Evolutionary conservation across 2,797 vertebrate species (phyloP), one percentile per base, ranked within the genome.

Genomic region (Orestias chungarensis): DNA sequence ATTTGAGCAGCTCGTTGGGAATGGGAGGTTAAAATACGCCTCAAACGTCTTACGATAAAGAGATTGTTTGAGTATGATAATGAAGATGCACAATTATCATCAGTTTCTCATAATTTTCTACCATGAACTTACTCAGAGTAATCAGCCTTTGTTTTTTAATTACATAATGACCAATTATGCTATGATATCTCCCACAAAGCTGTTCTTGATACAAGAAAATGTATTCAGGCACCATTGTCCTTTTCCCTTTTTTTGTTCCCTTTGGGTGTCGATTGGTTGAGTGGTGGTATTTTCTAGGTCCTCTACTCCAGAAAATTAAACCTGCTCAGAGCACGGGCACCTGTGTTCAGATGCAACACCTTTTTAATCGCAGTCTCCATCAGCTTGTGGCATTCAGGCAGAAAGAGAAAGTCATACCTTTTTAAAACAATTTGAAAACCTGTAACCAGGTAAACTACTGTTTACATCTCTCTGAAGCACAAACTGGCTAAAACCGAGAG

Each of bases 401-500:
- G 35, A 42, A 40, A 29, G 40, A 15, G 10, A n/a, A 38, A 61
- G n/a, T 35, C 57, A 0, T 18, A 35, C 23, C 35, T 5, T 61
- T 20, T 38, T 35, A 12, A 40, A 62, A 66, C 3, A 15, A 43
- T 68, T 47, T 52, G 42, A n/a, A 73, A 31, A 64, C 46, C 38
- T 61, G 77, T 70, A 65, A 64, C 25, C 31, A 50, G 66, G 42
- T 66, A 54, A 62, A 42, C 59, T n/a, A 25, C 23, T 33, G 12
- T 57, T 71, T 73, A 33, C 15, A 14, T 47, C 18, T 43, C 29
- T 9, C 25, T 40, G 47, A 46, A 66, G 35, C 40, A 61, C 33
- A 70, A 27, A 31, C 6, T 52, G 69, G 18, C 10, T 73, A 0
- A 17, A 23, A 49, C 23, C 29, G 49, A 72, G 61, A 74, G 42